Percentiles rank a stretch among this genome's conserved stretches.
Evolutionary conservation across 30 jellyfish, hydroid and myxozoan species (phyloP).

Genomic region (Aurelia aurita complex sp. Pacific): DNA sequence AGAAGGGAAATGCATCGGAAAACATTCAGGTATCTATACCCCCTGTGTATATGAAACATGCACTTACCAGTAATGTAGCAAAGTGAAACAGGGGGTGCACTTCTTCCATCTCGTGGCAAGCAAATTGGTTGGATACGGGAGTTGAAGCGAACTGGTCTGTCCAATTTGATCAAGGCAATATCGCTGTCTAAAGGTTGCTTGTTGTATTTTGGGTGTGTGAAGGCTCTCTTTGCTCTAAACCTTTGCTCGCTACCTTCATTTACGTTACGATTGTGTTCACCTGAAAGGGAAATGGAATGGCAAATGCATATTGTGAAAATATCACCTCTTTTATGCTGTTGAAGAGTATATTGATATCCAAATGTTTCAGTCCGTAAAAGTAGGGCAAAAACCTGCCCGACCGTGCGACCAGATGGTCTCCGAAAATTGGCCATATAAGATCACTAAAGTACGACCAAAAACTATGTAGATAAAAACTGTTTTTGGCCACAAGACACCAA

Average conservation of each 20-base stretch:
- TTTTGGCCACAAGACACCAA: too few relatives aligned
- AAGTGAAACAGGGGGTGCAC: conserved; percentile 34
- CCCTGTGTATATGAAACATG: neutral
- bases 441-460: too few relatives aligned
- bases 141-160: conserved; percentile 29
- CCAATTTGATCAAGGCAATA: conserved; percentile 57
- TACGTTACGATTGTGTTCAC: conserved; percentile 54
- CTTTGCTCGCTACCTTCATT: conserved; percentile 60
- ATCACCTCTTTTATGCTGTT: too few relatives aligned
- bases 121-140: conserved; percentile 47
- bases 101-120: conserved; percentile 22
- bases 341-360: too few relatives aligned
- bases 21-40: neutral
- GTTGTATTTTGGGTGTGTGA: conserved; percentile 48
- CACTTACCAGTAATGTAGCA: conserved; percentile 70
- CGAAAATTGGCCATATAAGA: too few relatives aligned
- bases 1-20: neutral
- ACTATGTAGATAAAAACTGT: too few relatives aligned
- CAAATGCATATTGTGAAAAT: too few relatives aligned
- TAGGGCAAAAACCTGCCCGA: too few relatives aligned
- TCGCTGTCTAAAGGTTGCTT: conserved; percentile 61
- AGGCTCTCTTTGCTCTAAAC: conserved; percentile 17
- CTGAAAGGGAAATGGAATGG: neutral
- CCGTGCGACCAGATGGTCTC: too few relatives aligned
- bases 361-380: too few relatives aligned